Evolutionary conservation across 2,797 vertebrate genomes (phyloP).

Genomic region (Gorsachius magnificus): DNA sequence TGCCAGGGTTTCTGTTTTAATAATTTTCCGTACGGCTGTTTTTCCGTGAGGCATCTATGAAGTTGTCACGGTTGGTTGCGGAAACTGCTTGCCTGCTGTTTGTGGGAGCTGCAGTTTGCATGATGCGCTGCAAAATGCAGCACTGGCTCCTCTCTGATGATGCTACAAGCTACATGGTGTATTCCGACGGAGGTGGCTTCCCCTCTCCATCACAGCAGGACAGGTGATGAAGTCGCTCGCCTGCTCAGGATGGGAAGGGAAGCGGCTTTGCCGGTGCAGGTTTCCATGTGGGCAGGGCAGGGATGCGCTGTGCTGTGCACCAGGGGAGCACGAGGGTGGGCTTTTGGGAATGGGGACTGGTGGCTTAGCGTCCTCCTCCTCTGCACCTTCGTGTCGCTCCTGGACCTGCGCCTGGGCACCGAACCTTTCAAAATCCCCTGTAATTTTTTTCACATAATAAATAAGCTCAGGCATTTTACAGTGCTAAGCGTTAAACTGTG

Average conservation of each 20-base stretch:
- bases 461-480: neutral
- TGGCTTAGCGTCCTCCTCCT: neutral
- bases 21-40: neutral
- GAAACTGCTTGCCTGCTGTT: neutral
- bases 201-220: accelerated
- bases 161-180: neutral
- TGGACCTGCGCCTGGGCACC: accelerated
- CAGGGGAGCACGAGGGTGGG: neutral
- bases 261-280: accelerated
- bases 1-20: neutral
- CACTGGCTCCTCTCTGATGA: neutral
- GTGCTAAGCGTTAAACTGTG: accelerated
- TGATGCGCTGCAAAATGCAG: neutral
- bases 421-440: neutral
- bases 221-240: neutral
- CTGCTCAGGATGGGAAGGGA: neutral
- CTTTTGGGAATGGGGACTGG: neutral
- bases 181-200: neutral
- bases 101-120: neutral
- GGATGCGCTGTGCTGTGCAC: neutral
- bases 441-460: neutral
- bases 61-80: neutral
- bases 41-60: accelerated
- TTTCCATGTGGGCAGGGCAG: neutral
- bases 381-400: neutral